Evolutionary conservation across 2,113 vertebrate species (phyloP), one percentile per base, ranked within the genome.

Genomic region (Ifrita kowaldi): DNA sequence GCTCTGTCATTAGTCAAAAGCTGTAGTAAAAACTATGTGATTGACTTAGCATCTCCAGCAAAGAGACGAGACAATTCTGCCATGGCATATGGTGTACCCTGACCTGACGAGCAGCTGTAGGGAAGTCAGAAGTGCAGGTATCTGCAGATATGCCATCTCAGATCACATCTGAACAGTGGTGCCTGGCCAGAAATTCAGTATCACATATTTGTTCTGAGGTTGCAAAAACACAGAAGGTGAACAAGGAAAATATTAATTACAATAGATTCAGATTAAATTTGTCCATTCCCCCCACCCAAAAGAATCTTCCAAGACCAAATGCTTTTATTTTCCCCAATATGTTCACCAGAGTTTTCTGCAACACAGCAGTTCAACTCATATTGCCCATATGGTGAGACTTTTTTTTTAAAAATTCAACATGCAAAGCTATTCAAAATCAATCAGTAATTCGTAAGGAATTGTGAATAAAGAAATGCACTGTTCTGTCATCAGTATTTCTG

Each of bases 61-160:
- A 49, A 75, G 65, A 68, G 56, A 78, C n/a, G 32, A 81, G 75
- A 49, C 19, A 57, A 56, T 52, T 83, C 52, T 95, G 56, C 75
- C 47, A 28, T 5, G 52, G 73, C 88, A 97, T 84, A 93, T 93
- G 82, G 90, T 39, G 8, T 30, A 46, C 41, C 79, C 85, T 78
- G 76, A 94, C 90, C 92, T 78, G 79, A 94, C 0, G 1, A 84
- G 76, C 55, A 85, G 92, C 68, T 94, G 87, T 26, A 67, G 56
- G 52, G 52, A 47, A 93, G 73, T 47, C 64, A 88, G 79, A 90
- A 93, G 68, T 56, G 60, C 85, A 92, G 83, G 52, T 94, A 87
- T 79, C 73, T 83, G 96, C 93, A 96, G 71, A 92, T 90, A 70
- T 84, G 94, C 65, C 95, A 95, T 28, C 75, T 93, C 82, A 41